These are phyloP conservation scores for Glaucomys volans DNA, from an alignment of 2,113 vertebrate genomes.

Conservation along the genomic window DNA sequence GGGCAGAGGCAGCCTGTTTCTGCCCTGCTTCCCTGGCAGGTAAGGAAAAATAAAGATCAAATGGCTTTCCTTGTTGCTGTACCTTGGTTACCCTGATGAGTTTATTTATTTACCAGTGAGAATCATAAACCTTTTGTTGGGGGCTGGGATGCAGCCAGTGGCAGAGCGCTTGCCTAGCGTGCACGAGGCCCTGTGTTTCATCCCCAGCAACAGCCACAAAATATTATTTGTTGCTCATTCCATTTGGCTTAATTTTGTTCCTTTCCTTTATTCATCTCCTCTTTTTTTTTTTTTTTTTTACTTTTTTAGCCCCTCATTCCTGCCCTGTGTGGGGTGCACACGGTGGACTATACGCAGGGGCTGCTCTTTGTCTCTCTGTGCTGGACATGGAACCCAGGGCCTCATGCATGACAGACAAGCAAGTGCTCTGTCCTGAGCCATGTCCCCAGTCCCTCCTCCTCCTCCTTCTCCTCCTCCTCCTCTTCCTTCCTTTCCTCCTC, in stretches of 20 bases:
- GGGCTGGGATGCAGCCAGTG: not conserved
- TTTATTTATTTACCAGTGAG: not conserved
- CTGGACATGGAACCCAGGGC: no score
- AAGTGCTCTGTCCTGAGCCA: no score
- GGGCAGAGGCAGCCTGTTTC: not conserved
- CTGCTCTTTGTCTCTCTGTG: no score
- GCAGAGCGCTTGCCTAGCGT: not conserved
- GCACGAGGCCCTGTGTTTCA: not conserved
- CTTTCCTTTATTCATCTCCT: not conserved
- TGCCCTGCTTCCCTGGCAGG: not conserved
- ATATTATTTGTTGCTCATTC: not conserved
- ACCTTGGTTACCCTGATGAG: not conserved
- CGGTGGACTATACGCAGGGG: no score
- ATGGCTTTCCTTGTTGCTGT: not conserved
- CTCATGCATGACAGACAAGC: no score
- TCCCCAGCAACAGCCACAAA: not conserved
- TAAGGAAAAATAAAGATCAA: not conserved
- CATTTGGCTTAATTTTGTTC: not conserved
- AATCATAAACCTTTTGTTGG: not conserved
- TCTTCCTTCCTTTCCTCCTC: no score
- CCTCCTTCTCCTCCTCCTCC: no score
- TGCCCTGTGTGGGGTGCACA: no score
- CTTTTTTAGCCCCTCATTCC: not conserved
- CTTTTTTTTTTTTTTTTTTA: not conserved
- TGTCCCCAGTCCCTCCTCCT: no score